Base-by-base conservation (phyloP, 2,797 vertebrate species). In the Coregonus ussuriensis region DNA sequence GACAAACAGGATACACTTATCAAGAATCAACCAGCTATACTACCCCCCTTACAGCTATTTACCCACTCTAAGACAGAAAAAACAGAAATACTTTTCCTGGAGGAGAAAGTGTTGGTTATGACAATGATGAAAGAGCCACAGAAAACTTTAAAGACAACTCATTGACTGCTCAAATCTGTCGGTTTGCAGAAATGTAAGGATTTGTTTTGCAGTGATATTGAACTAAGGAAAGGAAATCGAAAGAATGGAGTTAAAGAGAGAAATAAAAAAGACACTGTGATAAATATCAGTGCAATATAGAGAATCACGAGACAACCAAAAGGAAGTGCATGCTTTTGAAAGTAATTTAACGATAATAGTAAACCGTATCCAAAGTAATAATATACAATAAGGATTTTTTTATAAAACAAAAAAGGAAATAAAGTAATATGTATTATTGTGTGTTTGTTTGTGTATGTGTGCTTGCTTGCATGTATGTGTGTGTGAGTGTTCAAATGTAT, bases 291-390 rank as follows among this genome's bases (percentile, higher is more conserved):
- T 82, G 91, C 90, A 92, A 91, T 91, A 92, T 82, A 81, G 86
- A 81, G 75, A 81, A 89, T 79, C 77, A 37, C 74, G 83, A 86
- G 78, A 84, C 80, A 89, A 92, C 88, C 91, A 90, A 91, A 90
- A 87, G 82, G 91, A 90, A 84, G 86, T 92, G 93, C 93, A 94
- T 94, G 92, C 88, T 82, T 90, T 89, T 90, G 81, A 88, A 91
- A 90, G 85, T 86, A 89, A 90, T 89, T 83, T 82, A 82, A 85
- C 91, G 88, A 86, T 85, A 86, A 79, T 88, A 90, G 84, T 93
- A 92, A 92, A 91, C 87, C 82, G 82, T 87, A 93, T 88, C 88
- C 88, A 88, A 88, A 91, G 87, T 92, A 91, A 91, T 92, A 91
- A 93, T 84, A 89, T 90, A 91, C 88, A 84, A 80, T 91, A 79